Evolutionary conservation across 1,140 invertebrate genomes (phyloP), one percentile per base, ranked within the genome.

Genomic region (Aphidius ervi): DNA sequence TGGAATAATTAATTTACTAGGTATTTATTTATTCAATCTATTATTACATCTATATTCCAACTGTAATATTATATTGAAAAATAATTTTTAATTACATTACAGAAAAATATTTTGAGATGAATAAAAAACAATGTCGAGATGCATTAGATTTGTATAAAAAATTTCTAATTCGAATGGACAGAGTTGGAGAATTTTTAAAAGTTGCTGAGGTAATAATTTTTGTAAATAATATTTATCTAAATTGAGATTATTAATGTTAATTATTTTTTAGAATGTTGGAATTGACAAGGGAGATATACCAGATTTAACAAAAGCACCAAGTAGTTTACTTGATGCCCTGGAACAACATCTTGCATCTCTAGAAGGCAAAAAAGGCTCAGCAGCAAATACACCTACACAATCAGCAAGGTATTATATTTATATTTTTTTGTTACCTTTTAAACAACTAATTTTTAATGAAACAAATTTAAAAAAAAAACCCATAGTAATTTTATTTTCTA

Each of bases 51-150:
- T 7, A 31, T 43, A 52, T 52, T 50, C 9, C 23, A 45, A 55
- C 5, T 10, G 20, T 37, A 23, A n/a, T 53, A 39, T 40, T 48
- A 42, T 59, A 55, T 37, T 50, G 31, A 42, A 46, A 1, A 52
- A 1, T 46, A 40, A 70, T 68, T 68, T 65, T 16, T 16, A 16
- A 16, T 16, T 16, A 64, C 56, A 63, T 75, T 80, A 4, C 74
- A 87, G 95, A 97, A 81, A 97, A 99, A 82, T 99, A 96, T 83
- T 99, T 99, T 82, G 95, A 98, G 78, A 99, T 99, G 96, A 99
- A 99, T 81, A 99, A 99, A 78, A 99, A 99, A 77, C 92, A 93
- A 72, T 97, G 94, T 73, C 87, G 94, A 74, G 97, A 99, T 77
- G 97, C 95, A 64, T 85, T 99, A 72, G 98, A 99, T 76, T 87